Base-by-base conservation (phyloP, 2,113 vertebrate genomes). In the Excalfactoria chinensis region DNA sequence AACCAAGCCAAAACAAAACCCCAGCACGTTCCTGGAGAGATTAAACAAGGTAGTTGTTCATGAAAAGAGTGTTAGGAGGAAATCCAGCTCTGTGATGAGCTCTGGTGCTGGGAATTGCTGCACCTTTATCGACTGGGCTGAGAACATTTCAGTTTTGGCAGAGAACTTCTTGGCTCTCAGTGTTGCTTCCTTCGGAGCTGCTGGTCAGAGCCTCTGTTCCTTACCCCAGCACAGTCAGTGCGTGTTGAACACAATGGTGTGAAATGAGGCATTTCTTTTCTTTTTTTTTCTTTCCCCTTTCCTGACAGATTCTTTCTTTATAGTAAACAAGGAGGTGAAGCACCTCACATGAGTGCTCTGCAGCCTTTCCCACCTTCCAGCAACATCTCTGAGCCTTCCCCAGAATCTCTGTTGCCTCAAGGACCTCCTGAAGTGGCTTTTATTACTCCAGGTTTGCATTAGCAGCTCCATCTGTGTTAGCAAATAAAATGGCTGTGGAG, bases 1-100 rank as follows among this genome's bases (percentile, higher is more conserved):
- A 62, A 87, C 49, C 92, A 94, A 95, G 82, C 85, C 93, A 94
- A 89, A 95, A 89, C 87, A 93, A 93, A 93, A 30, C 41, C 63
- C 46, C 51, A 74, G 85, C 88, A 93, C 92, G 94, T 94, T 95
- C 93, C 71, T 89, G 82, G 51, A 88, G 88, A 86, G 91, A 94
- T 95, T 80, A 80, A 93, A 95, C 91, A 89, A 82, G 30, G n/a
- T 55, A 44, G n/a, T 34, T 23, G 75, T 88, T 86, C 46, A 71
- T 71, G 73, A 14, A 86, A 84, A 88, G 43, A 9, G 46, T 28
- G 8, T 48, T 72, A 60, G 37, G 67, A 25, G 58, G 79, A 89
- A 72, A 62, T 0, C 6, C 40, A 46, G 34, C 41, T 64, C 88
- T 88, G 34, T 90, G 51, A 66, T 80, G 82, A 64, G 56, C 28